Evolutionary conservation across 1,140 invertebrate species (phyloP).

Genomic region (Centruroides vittatus): DNA sequence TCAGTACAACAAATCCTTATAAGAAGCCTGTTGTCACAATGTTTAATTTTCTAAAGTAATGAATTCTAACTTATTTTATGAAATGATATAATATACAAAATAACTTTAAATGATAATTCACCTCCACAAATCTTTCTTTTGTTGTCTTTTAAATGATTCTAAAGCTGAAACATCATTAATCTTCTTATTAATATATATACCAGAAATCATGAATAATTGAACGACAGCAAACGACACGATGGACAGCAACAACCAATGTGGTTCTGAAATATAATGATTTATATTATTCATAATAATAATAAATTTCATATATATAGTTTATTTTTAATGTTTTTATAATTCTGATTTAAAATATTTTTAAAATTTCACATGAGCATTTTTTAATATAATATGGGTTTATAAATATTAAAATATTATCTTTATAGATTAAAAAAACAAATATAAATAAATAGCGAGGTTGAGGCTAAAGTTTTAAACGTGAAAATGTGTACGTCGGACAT

Average conservation of each 20-base stretch:
- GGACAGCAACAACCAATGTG: slow-evolving; percentile 39
- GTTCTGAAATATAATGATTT: slow-evolving; percentile 27
- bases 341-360: neutral
- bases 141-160: slow-evolving; percentile 32
- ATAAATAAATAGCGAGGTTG: no score
- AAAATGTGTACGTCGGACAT: no score
- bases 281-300: neutral
- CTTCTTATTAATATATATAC: slow-evolving; percentile 36
- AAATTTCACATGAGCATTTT: no score
- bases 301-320: neutral
- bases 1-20: no score
- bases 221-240: slow-evolving; percentile 36
- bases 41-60: no score
- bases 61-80: neutral
- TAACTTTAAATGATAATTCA: slow-evolving; percentile 15
- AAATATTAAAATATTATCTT: no score
- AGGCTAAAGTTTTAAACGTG: no score
- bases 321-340: neutral
- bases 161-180: slow-evolving; percentile 32
- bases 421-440: no score
- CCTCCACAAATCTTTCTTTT: slow-evolving; percentile 38
- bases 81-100: neutral
- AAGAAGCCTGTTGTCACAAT: no score
- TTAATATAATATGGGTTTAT: no score
- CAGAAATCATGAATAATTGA: slow-evolving; percentile 37